Percentiles rank a stretch among this genome's conserved stretches.
phyloP scores from a whole-genome alignment of 2,113 vertebrate genomes.

The Lamprologus lemairii region DNA sequence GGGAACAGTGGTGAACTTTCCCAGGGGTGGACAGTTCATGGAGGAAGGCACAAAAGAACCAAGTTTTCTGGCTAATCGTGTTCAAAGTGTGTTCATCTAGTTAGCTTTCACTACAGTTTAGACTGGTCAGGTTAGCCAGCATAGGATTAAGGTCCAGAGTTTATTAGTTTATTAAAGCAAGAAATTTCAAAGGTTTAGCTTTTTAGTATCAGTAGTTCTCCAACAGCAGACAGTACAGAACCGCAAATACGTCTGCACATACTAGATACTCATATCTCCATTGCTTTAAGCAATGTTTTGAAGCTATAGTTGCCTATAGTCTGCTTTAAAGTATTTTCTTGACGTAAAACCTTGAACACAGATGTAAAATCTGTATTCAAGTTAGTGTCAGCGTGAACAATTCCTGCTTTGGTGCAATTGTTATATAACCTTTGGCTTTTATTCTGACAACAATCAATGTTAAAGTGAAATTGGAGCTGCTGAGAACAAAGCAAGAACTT shows the following conservation, averaged over 20 bases:
- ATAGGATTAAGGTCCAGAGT: neutral
- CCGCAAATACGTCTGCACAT: rapidly evolving
- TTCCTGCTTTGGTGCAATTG: neutral
- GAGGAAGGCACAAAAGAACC: neutral
- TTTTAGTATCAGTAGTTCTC: neutral
- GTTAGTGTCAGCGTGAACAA: neutral
- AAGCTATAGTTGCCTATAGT: neutral
- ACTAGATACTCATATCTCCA: neutral
- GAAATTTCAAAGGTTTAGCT: neutral
- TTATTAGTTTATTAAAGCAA: neutral
- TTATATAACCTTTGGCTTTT: neutral
- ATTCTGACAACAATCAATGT: neutral
- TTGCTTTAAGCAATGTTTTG: neutral
- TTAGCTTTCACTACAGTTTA: neutral
- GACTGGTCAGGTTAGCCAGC: neutral
- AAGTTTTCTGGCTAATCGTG: neutral
- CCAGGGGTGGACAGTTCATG: neutral
- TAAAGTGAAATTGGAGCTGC: neutral
- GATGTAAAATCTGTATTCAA: neutral
- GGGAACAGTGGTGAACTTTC: neutral
- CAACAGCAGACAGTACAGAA: neutral
- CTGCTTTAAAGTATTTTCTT: neutral
- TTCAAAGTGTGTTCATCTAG: neutral
- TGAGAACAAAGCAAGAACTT: neutral
- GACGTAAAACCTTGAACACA: neutral